Conservation (phyloP, 2,113 vertebrate species). For the Xiphophorus couchianus region DNA sequence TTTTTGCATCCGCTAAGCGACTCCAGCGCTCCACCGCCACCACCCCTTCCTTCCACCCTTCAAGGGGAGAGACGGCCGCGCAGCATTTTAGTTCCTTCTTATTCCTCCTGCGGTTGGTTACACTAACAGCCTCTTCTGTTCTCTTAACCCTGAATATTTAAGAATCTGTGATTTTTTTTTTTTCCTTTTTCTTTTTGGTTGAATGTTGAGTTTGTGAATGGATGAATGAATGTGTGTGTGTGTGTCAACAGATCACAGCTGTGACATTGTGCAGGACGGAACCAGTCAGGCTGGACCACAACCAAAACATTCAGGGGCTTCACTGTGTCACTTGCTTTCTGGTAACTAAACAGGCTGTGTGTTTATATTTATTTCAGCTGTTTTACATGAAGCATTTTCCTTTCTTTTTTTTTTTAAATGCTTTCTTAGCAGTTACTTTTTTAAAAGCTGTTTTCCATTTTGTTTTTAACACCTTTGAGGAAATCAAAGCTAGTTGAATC, state of each 20-base stretch:
- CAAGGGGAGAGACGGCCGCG: slow-evolving; percentile 52
- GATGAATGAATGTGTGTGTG: slow-evolving; percentile 22
- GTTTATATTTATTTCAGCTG: slow-evolving; percentile 1
- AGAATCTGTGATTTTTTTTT: slow-evolving; percentile 67
- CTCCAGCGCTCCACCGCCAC: not conserved
- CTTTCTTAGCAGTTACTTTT: not conserved
- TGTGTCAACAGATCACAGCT: slow-evolving; percentile 30
- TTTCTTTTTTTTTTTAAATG: too few relatives aligned
- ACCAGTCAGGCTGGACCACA: slow-evolving; percentile 13
- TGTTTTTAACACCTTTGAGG: not conserved
- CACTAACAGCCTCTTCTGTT: slow-evolving; percentile 76
- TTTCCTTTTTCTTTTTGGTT: slow-evolving; percentile 52
- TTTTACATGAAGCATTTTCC: not conserved
- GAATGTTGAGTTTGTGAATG: slow-evolving; percentile 53
- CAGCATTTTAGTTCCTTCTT: slow-evolving; percentile 65
- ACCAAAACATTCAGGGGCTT: slow-evolving; percentile 1
- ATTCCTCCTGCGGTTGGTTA: slow-evolving; percentile 61
- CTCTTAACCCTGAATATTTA: slow-evolving; percentile 77
- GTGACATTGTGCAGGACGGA: slow-evolving; percentile 30
- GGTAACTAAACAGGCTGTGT: not conserved
- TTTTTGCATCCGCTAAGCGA: not conserved
- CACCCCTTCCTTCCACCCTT: slow-evolving; percentile 18
- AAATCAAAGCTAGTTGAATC: not conserved
- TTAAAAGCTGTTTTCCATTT: not conserved
- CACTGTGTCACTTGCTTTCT: slow-evolving; percentile 17